Conservation (phyloP, 2,888 invertebrate species). For the Nymphalis polychloros region DNA sequence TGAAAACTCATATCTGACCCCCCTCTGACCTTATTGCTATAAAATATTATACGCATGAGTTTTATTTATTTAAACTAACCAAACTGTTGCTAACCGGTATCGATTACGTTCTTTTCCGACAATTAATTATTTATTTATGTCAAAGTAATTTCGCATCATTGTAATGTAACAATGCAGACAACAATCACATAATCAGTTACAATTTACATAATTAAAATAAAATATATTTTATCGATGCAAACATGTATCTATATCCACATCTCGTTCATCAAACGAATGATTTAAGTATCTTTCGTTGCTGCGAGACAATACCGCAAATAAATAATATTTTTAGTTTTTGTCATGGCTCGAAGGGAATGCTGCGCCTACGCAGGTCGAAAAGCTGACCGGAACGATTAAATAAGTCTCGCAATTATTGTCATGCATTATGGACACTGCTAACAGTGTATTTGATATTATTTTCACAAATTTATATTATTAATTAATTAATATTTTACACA, state of each 20-base stretch:
- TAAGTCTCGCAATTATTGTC: background rate
- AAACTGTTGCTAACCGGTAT: background rate
- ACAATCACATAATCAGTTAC: too few relatives aligned
- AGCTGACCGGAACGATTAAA: slow-evolving; percentile 29
- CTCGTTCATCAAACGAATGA: too few relatives aligned
- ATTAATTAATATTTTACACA: too few relatives aligned
- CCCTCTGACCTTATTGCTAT: slow-evolving; percentile 46
- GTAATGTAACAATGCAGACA: too few relatives aligned
- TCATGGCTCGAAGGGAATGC: slow-evolving; percentile 14
- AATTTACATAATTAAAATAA: too few relatives aligned
- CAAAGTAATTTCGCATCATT: too few relatives aligned
- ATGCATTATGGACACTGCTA: background rate
- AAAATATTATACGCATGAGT: background rate
- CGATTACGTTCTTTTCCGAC: background rate
- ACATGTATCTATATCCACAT: too few relatives aligned
- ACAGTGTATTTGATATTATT: too few relatives aligned
- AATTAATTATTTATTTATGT: background rate
- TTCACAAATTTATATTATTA: too few relatives aligned
- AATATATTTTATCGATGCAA: too few relatives aligned
- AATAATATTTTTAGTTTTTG: slow-evolving; percentile 12
- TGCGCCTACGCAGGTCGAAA: slow-evolving; percentile 55
- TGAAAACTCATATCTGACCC: slow-evolving; percentile 51
- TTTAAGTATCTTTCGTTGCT: too few relatives aligned
- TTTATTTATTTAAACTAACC: background rate
- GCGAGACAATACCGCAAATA: background rate